Percentiles rank a stretch among this genome's conserved stretches.
phyloP scores from a whole-genome alignment of 2,888 invertebrate genomes.

The Campoplex capitator region DNA sequence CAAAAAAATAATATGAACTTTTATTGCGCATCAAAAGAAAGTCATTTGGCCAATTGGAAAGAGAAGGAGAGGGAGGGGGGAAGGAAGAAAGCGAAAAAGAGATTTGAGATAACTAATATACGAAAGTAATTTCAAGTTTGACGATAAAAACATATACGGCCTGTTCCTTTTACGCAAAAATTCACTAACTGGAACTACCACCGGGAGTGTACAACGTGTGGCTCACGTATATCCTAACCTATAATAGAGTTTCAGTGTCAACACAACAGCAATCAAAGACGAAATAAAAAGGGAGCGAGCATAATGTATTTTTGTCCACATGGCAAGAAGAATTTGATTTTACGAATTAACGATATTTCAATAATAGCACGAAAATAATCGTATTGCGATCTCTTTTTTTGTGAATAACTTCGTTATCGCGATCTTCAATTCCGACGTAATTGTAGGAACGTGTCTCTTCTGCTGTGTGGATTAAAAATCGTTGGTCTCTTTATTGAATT shows the following conservation, averaged over 20 bases:
- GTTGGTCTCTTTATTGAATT: constrained; percentile 16
- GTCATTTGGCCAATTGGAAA: neutral
- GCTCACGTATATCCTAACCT: neutral
- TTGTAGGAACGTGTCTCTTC: neutral
- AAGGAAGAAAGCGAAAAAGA: neutral
- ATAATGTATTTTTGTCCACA: neutral
- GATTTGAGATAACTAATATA: neutral
- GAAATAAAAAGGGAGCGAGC: neutral
- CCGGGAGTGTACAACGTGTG: constrained; percentile 15
- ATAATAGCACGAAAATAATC: neutral
- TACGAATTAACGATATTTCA: neutral
- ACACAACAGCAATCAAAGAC: constrained; percentile 17
- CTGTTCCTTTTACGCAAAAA: constrained; percentile 7
- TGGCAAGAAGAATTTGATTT: neutral
- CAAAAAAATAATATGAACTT: neutral
- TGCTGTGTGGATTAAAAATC: constrained; percentile 4
- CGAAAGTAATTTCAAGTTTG: constrained; percentile 12
- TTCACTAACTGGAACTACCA: constrained; percentile 4
- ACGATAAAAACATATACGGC: constrained; percentile 14
- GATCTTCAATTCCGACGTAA: neutral
- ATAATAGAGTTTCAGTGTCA: constrained; percentile 16
- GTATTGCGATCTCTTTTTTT: neutral
- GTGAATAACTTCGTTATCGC: neutral
- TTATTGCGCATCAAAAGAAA: constrained; percentile 1
- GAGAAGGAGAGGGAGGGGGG: neutral